These are phyloP conservation scores for Campopleginae sp. DNA, from an alignment of 2,888 invertebrate genomes.

Conservation along the genomic window DNA sequence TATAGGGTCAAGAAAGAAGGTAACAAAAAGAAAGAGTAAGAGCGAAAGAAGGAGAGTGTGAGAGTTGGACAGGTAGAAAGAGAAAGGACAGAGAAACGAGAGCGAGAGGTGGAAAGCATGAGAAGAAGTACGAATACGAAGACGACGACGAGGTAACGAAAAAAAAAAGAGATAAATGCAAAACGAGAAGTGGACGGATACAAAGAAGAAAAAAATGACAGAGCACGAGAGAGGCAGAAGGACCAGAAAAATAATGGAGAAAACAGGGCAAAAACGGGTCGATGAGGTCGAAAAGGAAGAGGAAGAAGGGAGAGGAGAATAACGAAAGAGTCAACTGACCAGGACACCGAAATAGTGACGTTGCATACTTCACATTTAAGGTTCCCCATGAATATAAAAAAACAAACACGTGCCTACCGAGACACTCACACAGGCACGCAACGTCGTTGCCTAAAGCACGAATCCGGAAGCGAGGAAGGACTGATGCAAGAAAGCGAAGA, in stretches of 20 bases:
- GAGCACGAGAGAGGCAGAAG: conserved; percentile 9
- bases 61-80: conserved; percentile 6
- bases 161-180: not conserved
- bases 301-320: conserved; percentile 2
- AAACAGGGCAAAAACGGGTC: conserved; percentile 4
- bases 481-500: conserved; percentile 30
- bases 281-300: conserved; percentile 6
- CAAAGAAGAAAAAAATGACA: not conserved
- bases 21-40: conserved; percentile 27
- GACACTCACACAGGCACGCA: not conserved
- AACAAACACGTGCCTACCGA: too few relatives aligned
- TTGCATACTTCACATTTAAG: not conserved
- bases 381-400: not conserved
- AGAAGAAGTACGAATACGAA: not conserved
- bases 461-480: conserved; percentile 19
- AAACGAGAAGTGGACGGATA: conserved; percentile 8
- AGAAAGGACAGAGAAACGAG: conserved; percentile 15
- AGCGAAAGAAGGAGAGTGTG: conserved; percentile 6
- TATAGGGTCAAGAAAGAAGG: conserved; percentile 54
- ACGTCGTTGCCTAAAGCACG: not conserved
- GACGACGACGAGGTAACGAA: conserved; percentile 12
- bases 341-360: conserved; percentile 30
- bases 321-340: conserved; percentile 42
- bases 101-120: conserved; percentile 6
- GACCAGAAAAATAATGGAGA: conserved; percentile 3